A percentile compares a stretch with the other conserved stretches of the same genome.
These are phyloP conservation scores for Henricia sp. DNA, from an alignment of 53 echinoderm and acorn worm genomes.

Conservation along the genomic window DNA sequence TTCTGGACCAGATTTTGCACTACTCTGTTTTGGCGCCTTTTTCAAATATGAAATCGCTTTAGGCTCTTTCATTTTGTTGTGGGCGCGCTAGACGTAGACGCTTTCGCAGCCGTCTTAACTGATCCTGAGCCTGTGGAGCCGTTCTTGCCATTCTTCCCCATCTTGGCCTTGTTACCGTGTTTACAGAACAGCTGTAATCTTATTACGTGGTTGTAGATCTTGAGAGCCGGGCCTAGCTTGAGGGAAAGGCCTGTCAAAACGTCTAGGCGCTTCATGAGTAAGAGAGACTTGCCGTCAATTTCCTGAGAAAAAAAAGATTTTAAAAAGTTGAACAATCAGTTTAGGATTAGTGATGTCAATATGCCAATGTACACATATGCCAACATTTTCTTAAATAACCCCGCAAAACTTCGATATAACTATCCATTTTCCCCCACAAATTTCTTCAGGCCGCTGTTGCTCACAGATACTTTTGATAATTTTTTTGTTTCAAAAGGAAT, in stretches of 20 bases:
- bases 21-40: too few relatives aligned
- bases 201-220: slow-evolving; percentile 88
- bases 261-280: slow-evolving; percentile 87
- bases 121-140: too few relatives aligned
- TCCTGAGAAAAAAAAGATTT: slow-evolving; percentile 65
- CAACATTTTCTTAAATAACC: too few relatives aligned
- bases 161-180: slow-evolving; percentile 40
- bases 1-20: too few relatives aligned
- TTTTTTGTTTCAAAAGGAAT: too few relatives aligned
- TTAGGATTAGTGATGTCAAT: background rate
- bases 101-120: slow-evolving; percentile 8
- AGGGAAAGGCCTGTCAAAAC: slow-evolving; percentile 93
- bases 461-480: too few relatives aligned
- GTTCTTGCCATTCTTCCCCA: background rate
- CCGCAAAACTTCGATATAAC: too few relatives aligned
- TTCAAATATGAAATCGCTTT: too few relatives aligned
- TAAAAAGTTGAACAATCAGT: background rate
- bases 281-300: slow-evolving; percentile 95
- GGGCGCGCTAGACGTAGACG: background rate
- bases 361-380: background rate
- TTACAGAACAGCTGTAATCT: slow-evolving; percentile 73
- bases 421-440: too few relatives aligned
- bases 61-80: background rate
- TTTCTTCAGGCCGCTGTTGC: too few relatives aligned
- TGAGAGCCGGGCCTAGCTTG: slow-evolving; percentile 96